A percentile compares a stretch with the other conserved stretches of the same genome.
Conservation (phyloP, 2,888 invertebrate genomes). For the Dione juno region DNA sequence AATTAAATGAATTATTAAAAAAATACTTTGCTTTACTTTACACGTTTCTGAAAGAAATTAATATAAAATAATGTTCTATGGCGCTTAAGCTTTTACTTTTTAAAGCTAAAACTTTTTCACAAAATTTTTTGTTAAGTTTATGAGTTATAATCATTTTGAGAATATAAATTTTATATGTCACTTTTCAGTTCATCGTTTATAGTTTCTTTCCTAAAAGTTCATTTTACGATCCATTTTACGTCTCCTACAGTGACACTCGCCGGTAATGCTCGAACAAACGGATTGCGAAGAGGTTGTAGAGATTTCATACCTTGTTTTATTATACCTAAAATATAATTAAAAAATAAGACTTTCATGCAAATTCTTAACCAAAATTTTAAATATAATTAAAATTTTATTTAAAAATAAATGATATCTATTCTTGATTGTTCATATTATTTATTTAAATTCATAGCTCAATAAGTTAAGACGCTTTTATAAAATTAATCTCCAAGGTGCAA, state of each 20-base stretch:
- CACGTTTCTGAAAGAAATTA: too few species aligned
- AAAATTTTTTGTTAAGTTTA: not conserved
- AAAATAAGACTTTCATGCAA: not conserved
- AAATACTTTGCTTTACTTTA: too few species aligned
- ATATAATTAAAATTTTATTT: too few species aligned
- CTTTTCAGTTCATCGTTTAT: conserved; percentile 24
- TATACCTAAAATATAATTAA: not conserved
- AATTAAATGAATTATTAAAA: too few species aligned
- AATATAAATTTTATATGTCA: conserved; percentile 30
- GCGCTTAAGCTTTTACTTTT: too few species aligned
- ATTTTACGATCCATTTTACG: conserved; percentile 34
- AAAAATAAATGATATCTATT: too few species aligned
- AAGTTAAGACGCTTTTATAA: too few species aligned
- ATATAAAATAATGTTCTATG: too few species aligned
- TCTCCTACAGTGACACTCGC: conserved; percentile 23
- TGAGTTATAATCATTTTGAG: not conserved
- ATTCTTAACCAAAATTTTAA: not conserved
- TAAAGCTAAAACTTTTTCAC: not conserved
- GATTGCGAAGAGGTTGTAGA: conserved; percentile 3
- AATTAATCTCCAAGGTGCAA: too few species aligned
- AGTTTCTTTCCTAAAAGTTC: conserved; percentile 22
- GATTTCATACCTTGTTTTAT: conserved; percentile 15
- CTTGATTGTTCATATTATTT: too few species aligned
- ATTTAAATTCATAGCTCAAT: too few species aligned
- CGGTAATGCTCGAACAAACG: conserved; percentile 4